These are phyloP conservation scores for Zenarchopterus dispar DNA, from an alignment of 2,797 vertebrate genomes.

Conservation along the genomic window DNA sequence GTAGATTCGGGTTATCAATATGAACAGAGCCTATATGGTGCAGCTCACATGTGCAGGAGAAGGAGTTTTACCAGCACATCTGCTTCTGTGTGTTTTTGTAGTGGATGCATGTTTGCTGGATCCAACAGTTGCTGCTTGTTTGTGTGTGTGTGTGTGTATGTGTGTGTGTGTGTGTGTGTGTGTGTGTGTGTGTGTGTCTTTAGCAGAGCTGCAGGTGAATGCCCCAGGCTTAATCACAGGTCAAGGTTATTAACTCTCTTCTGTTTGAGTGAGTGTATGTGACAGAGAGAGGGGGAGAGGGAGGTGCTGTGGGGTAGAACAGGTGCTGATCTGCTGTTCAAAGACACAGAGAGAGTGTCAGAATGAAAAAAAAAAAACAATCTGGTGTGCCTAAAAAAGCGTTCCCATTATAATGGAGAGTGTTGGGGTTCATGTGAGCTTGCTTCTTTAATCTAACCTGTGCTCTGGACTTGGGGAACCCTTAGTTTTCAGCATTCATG, in stretches of 20 bases:
- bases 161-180: constrained; percentile 17
- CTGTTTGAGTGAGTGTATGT: constrained; percentile 33
- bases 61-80: too few relatives aligned
- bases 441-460: too few relatives aligned
- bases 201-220: constrained; percentile 74
- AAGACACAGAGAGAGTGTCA: constrained; percentile 8
- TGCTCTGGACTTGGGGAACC: too few relatives aligned
- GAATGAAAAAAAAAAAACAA: neutral
- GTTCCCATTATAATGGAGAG: neutral
- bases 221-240: constrained; percentile 72
- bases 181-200: constrained; percentile 25
- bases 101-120: too few relatives aligned
- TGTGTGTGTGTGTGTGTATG: constrained; percentile 17
- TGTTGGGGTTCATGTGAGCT: too few relatives aligned
- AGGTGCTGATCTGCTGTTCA: constrained; percentile 59
- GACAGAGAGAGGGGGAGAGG: neutral
- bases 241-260: constrained; percentile 71
- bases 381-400: neutral
- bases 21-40: too few relatives aligned
- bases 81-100: too few relatives aligned
- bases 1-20: too few relatives aligned
- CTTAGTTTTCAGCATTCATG: too few relatives aligned
- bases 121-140: constrained; percentile 37
- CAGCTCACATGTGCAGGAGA: too few relatives aligned
- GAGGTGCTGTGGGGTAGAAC: constrained; percentile 48